Base-by-base conservation (phyloP, 2,113 vertebrate species). In the Antechinus flavipes region DNA sequence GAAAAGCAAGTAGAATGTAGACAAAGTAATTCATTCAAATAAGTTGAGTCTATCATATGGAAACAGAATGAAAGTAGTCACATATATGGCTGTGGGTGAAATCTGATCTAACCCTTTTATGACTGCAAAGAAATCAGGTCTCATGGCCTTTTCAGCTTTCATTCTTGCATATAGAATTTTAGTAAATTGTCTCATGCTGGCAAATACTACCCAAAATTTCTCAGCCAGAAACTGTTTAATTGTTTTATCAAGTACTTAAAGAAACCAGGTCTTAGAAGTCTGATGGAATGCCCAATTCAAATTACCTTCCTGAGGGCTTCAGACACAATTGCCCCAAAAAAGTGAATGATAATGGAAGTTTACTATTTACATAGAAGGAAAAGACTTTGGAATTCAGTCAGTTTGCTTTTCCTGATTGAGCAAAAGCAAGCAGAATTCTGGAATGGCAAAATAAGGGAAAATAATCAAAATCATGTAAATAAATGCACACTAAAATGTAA, bases 271-370 rank as follows among this genome's bases (percentile, higher is more conserved):
- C 42, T 61, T 19, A 22, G 1, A 0, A 4, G 19, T 50, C 55
- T 56, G 3, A 42, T 42, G 10, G 25, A 5, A 12, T 1, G 8
- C 2, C 49, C 1, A 11, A 49, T 61, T 27, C 7, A 55, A 24
- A 27, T 23, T 2, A 47, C 1, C 8, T 46, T 12, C 2, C 2
- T 0, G 47, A 27, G 5, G 10, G 2, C 49, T 52, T 2, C 58
- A 27, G 76, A 90, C 6, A 35, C 22, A 25, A 11, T 3, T 0
- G 1, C 26, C 53, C 26, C 53, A 0, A 0, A 30, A 58, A 47
- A 22, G 11, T 2, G 50, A 89, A 89, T 2, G 23, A n/a, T 61
- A 53, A 47, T 14, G 8, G 53, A 50, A 54, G 22, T 12, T 6
- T 0, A 54, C 47, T 2, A 2, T 26, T 91, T 53, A 8, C 52